Evolutionary conservation across 2,888 invertebrate species (phyloP).

Genomic region (Oligia strigilis): DNA sequence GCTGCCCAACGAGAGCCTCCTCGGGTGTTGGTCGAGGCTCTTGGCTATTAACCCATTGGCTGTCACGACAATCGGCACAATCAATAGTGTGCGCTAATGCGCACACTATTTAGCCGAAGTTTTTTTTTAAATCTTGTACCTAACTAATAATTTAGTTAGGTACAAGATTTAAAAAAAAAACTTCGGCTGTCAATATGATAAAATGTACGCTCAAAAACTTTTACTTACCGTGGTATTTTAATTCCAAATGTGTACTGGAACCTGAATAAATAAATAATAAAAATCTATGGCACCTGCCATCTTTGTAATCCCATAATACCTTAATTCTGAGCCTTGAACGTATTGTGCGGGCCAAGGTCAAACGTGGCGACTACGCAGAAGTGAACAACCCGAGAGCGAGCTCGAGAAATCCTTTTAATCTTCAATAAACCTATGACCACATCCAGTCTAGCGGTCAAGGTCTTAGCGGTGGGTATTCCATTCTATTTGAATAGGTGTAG

Average conservation of each 20-base stretch:
- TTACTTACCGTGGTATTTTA: not conserved
- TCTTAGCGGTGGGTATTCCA: not conserved
- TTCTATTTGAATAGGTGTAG: not conserved
- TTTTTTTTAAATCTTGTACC: too few species aligned
- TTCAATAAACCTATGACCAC: conserved; percentile 45
- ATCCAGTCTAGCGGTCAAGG: conserved; percentile 49
- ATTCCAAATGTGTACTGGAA: not conserved
- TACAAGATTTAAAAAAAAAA: too few species aligned
- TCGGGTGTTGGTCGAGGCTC: too few species aligned
- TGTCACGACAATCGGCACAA: too few species aligned
- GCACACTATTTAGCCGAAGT: too few species aligned
- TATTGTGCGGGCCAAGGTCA: conserved; percentile 35
- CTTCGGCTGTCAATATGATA: not conserved
- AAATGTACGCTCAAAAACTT: not conserved
- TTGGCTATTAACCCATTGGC: too few species aligned
- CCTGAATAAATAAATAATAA: not conserved
- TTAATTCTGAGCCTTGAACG: conserved; percentile 20
- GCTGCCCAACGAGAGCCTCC: too few species aligned
- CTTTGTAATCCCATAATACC: conserved; percentile 10
- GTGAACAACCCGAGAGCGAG: conserved; percentile 37
- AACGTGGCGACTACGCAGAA: not conserved
- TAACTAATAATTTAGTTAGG: not conserved
- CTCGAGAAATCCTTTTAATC: conserved; percentile 45
- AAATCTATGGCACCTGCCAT: not conserved
- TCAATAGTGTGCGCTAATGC: too few species aligned